A percentile compares a stretch with the other conserved stretches of the same genome.
Conservation (phyloP, 2,888 invertebrate genomes). For the Phyllotreta cruciferae region DNA sequence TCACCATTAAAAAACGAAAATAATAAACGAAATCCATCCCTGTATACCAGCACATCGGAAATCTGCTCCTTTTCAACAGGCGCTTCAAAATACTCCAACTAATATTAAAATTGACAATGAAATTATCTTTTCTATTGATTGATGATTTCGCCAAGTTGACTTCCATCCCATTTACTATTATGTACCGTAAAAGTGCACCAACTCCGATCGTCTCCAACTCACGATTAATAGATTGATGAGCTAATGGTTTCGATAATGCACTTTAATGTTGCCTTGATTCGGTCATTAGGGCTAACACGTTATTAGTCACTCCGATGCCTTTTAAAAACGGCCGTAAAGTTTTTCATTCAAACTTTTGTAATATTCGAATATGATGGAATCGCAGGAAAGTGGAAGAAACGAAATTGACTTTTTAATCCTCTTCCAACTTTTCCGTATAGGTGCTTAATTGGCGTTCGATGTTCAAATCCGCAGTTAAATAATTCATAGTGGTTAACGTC, state of each 20-base stretch:
- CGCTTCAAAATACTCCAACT: slow-evolving; percentile 47
- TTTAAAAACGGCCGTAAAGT: slow-evolving; percentile 23
- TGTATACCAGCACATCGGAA: slow-evolving; percentile 42
- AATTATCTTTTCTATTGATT: slow-evolving; percentile 55
- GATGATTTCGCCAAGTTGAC: slow-evolving; percentile 51
- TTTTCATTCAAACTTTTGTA: background rate
- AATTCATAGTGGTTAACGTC: slow-evolving; percentile 12
- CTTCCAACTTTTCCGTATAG: background rate
- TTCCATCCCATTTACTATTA: slow-evolving; percentile 38
- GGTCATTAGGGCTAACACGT: slow-evolving; percentile 45
- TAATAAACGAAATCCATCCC: slow-evolving; percentile 43
- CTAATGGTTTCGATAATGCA: slow-evolving; percentile 49
- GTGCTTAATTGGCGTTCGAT: slow-evolving; percentile 3
- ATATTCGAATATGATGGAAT: too few relatives aligned
- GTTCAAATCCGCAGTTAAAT: slow-evolving; percentile 4
- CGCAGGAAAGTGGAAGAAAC: too few relatives aligned
- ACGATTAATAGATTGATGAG: slow-evolving; percentile 52
- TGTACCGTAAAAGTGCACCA: slow-evolving; percentile 21
- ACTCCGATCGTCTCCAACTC: slow-evolving; percentile 36
- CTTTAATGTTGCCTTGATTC: slow-evolving; percentile 44
- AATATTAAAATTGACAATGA: slow-evolving; percentile 56
- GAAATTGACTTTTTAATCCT: too few relatives aligned
- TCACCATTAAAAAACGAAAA: too few relatives aligned
- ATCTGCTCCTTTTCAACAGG: slow-evolving; percentile 51
- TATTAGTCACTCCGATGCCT: slow-evolving; percentile 34